These are phyloP conservation scores for Rostratula benghalensis DNA, from an alignment of 2,113 vertebrate genomes.

Conservation along the genomic window DNA sequence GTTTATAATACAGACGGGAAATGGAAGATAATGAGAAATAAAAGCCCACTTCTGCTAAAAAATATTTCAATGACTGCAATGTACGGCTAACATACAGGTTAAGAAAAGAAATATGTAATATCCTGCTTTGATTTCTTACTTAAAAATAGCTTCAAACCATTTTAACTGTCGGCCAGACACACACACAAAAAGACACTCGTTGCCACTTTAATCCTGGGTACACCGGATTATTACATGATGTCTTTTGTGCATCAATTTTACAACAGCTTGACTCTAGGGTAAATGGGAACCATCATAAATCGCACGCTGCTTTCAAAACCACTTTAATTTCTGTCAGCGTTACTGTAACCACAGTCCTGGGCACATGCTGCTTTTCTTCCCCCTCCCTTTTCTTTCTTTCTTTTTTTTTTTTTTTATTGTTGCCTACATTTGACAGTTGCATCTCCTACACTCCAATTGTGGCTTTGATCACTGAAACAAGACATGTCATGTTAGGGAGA, in stretches of 20 bases:
- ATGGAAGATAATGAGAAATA: constrained; percentile 4
- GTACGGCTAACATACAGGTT: neutral
- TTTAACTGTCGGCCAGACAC: constrained; percentile 31
- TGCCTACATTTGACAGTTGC: constrained; percentile 75
- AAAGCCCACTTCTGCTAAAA: neutral
- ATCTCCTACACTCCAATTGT: constrained; percentile 70
- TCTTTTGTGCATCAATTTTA: constrained; percentile 78
- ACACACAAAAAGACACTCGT: constrained; percentile 46
- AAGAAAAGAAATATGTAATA: constrained; percentile 42
- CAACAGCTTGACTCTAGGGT: constrained; percentile 78
- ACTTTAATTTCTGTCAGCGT: constrained; percentile 81
- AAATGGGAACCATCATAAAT: constrained; percentile 78
- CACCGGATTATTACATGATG: constrained; percentile 73
- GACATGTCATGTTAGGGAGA: constrained; percentile 70
- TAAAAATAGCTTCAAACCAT: constrained; percentile 56
- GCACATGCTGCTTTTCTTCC: constrained; percentile 7
- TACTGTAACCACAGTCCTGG: constrained; percentile 74
- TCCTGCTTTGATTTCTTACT: constrained; percentile 51
- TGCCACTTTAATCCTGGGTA: constrained; percentile 70
- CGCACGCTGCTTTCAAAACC: constrained; percentile 79
- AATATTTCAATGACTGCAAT: neutral
- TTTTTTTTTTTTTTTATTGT: neutral
- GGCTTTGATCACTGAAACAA: constrained; percentile 80
- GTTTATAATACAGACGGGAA: neutral
- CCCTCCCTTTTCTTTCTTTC: neutral